A percentile compares a stretch with the other conserved stretches of the same genome.
Evolutionary conservation across 2,888 invertebrate species (phyloP).

Genomic region (Nudaria mundana): DNA sequence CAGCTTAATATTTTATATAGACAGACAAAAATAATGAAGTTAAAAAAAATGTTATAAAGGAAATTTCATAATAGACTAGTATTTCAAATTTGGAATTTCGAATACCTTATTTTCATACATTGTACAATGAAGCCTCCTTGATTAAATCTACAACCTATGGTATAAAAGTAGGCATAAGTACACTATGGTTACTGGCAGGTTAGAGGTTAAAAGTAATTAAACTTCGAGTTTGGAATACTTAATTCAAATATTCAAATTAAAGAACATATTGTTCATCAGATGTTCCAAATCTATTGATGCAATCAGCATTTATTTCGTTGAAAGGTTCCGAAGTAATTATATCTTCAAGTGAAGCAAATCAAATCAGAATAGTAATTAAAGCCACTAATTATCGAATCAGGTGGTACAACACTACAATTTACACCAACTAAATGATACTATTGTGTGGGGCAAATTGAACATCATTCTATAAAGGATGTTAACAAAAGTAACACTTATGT

Average conservation of each 20-base stretch:
- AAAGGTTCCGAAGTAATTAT: slow-evolving; percentile 22
- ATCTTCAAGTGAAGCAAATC: slow-evolving; percentile 21
- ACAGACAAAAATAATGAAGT: no score
- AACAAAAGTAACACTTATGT: no score
- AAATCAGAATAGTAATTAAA: slow-evolving; percentile 37
- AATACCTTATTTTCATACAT: no score
- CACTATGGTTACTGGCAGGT: slow-evolving; percentile 5
- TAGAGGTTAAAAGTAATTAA: slow-evolving; percentile 6
- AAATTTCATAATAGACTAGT: no score
- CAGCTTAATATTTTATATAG: no score
- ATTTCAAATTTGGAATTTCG: no score
- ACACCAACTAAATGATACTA: slow-evolving; percentile 20
- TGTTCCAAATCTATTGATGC: slow-evolving; percentile 2
- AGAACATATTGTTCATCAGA: slow-evolving; percentile 8
- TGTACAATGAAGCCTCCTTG: no score
- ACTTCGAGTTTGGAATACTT: background rate
- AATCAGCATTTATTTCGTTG: background rate
- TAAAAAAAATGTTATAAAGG: no score
- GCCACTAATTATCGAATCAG: slow-evolving; percentile 47
- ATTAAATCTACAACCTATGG: no score
- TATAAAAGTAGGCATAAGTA: no score
- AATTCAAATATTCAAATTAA: slow-evolving; percentile 4
- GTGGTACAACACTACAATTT: slow-evolving; percentile 20
- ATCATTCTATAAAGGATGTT: slow-evolving; percentile 7
- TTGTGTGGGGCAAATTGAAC: slow-evolving; percentile 25